Percentiles rank a stretch among this genome's conserved stretches.
These are phyloP conservation scores for Chondrosia reniformis DNA, from an alignment of 37 sponge, comb jelly and placozoan species.

Conservation along the genomic window DNA sequence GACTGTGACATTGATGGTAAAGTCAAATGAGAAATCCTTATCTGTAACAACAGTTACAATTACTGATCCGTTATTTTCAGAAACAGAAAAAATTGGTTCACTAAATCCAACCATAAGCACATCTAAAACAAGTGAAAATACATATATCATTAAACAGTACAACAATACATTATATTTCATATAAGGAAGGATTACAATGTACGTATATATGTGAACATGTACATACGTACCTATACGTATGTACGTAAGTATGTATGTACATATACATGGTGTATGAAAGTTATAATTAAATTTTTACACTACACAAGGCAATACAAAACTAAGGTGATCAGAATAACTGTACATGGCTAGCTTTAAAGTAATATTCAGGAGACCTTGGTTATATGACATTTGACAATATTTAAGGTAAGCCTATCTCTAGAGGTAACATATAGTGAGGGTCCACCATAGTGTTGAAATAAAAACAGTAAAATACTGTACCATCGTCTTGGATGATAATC, in stretches of 20 bases:
- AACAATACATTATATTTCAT: neutral
- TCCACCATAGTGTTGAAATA: too few relatives aligned
- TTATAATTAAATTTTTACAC: too few relatives aligned
- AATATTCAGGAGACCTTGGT: too few relatives aligned
- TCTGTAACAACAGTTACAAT: neutral
- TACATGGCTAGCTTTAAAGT: too few relatives aligned
- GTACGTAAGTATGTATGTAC: neutral
- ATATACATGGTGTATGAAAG: too few relatives aligned
- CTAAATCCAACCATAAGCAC: slow-evolving; percentile 1
- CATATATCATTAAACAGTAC: too few relatives aligned
- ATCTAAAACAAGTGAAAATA: neutral
- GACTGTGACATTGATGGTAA: neutral
- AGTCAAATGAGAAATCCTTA: neutral
- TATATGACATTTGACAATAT: too few relatives aligned
- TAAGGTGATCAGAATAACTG: too few relatives aligned
- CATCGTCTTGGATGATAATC: slow-evolving; percentile 1
- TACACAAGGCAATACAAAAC: too few relatives aligned
- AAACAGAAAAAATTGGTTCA: neutral
- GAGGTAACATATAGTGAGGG: too few relatives aligned
- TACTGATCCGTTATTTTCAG: neutral
- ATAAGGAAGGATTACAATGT: neutral
- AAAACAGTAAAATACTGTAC: too few relatives aligned
- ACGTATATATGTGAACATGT: neutral
- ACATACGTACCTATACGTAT: neutral
- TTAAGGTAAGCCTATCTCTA: too few relatives aligned